Conservation (phyloP, 2,888 invertebrate species). For the Pinctada fucata region DNA sequence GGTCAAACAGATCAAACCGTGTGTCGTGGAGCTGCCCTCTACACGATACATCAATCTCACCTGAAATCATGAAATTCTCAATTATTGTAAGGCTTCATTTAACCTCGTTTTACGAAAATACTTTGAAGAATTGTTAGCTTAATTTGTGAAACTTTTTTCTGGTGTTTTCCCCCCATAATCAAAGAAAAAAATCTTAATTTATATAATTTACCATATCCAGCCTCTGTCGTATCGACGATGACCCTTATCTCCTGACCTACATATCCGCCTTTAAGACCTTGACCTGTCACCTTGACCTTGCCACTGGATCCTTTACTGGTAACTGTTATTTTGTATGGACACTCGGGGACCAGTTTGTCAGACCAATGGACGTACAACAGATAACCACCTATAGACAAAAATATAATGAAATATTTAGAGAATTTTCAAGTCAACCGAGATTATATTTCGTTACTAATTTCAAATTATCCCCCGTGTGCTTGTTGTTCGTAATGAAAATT, state of each 20-base stretch:
- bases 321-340: constrained; percentile 82
- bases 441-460: too few species aligned
- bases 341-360: constrained; percentile 85
- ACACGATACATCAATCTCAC: constrained; percentile 97
- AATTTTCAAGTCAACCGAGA: too few species aligned
- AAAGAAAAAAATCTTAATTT: not conserved
- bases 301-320: constrained; percentile 71
- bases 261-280: constrained; percentile 93
- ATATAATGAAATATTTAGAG: too few species aligned
- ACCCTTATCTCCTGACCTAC: constrained; percentile 97
- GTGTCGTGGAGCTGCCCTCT: constrained; percentile 94
- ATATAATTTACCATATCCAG: constrained; percentile 81
- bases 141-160: too few species aligned
- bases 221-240: constrained; percentile 96
- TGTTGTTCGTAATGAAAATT: too few species aligned
- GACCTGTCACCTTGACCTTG: constrained; percentile 88
- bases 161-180: not conserved
- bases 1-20: constrained; percentile 96
- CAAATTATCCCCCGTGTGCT: too few species aligned
- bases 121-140: not conserved
- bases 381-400: constrained; percentile 79
- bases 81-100: not conserved
- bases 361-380: constrained; percentile 95
- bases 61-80: constrained; percentile 70
- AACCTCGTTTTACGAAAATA: not conserved